Percentiles rank a stretch among this genome's conserved stretches.
Conservation (phyloP, 1,140 invertebrate genomes). For the Protaetia brevitarsis region DNA sequence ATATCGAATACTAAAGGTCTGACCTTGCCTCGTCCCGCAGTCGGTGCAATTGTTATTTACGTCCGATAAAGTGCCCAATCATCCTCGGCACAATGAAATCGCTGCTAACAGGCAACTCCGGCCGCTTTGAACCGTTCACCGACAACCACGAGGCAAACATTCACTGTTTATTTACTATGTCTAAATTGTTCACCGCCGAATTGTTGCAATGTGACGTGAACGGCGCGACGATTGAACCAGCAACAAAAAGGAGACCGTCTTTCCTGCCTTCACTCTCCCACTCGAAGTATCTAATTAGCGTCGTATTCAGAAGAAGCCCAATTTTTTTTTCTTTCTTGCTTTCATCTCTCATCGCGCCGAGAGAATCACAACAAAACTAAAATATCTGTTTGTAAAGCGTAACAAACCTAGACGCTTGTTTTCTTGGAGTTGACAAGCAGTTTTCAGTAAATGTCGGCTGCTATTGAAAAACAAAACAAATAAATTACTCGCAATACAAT, state of each 20-base stretch:
- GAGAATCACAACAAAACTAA: background rate
- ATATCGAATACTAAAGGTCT: constrained; percentile 33
- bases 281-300: background rate
- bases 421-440: too few species aligned
- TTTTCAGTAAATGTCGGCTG: too few species aligned
- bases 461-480: too few species aligned
- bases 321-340: background rate
- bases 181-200: constrained; percentile 32
- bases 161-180: constrained; percentile 29
- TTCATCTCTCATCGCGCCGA: too few species aligned
- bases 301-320: background rate
- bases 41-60: constrained; percentile 44
- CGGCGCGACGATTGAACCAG: too few species aligned
- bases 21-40: constrained; percentile 36
- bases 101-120: constrained; percentile 32
- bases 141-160: constrained; percentile 29
- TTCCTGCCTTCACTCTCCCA: background rate
- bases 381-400: background rate
- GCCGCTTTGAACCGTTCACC: constrained; percentile 32
- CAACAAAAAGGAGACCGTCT: background rate
- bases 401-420: too few species aligned
- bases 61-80: constrained; percentile 40
- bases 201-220: constrained; percentile 15
- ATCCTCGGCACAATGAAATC: constrained; percentile 38
- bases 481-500: too few species aligned